A percentile compares a stretch with the other conserved stretches of the same genome.
These are phyloP conservation scores for Pseudochirops cupreus DNA, from an alignment of 2,797 vertebrate genomes.

Conservation along the genomic window DNA sequence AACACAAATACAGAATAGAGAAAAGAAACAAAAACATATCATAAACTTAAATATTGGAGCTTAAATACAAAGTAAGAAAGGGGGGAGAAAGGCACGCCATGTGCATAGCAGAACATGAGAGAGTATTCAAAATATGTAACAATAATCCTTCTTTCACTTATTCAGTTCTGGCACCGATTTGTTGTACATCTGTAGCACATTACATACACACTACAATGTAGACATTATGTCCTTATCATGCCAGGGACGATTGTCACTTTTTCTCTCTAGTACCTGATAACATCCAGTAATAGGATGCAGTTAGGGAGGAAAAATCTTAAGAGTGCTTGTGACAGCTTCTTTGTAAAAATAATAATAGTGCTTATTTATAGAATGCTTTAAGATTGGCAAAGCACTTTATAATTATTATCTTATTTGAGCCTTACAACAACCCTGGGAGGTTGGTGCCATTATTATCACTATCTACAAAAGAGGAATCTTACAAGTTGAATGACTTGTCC, in stretches of 20 bases:
- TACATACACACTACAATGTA: not conserved
- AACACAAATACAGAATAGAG: too few species aligned
- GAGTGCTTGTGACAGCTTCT: not conserved
- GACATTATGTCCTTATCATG: not conserved
- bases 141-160: not conserved
- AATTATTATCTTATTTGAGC: not conserved
- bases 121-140: too few species aligned
- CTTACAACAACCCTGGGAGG: not conserved
- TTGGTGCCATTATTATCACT: not conserved
- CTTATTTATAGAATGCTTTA: not conserved
- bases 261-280: slow-evolving; percentile 8
- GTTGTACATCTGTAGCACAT: not conserved
- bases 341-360: not conserved
- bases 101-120: too few species aligned
- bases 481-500: not conserved
- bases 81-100: too few species aligned
- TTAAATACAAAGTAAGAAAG: too few species aligned
- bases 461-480: not conserved
- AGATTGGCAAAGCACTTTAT: not conserved
- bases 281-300: not conserved
- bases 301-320: not conserved
- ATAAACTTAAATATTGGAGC: too few species aligned
- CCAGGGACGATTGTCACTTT: slow-evolving; percentile 26
- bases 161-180: not conserved
- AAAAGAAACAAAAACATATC: too few species aligned